Conservation (phyloP, 2,797 vertebrate species). For the Clarias laeviceps region DNA sequence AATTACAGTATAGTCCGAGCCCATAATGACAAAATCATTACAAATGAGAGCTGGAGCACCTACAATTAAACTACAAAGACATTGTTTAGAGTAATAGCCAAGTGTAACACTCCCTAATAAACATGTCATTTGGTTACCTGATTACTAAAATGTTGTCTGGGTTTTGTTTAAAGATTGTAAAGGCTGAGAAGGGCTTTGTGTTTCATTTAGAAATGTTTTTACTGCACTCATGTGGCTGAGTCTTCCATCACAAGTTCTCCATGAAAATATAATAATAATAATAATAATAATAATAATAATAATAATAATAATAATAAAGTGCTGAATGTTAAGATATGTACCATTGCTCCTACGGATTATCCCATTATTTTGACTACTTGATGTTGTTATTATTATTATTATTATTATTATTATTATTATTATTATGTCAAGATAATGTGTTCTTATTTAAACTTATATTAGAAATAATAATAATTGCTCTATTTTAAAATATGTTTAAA, state of each 20-base stretch:
- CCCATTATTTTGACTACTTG: not conserved
- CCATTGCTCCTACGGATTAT: not conserved
- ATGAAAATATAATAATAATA: not conserved
- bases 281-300: not conserved
- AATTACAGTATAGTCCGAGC: not conserved
- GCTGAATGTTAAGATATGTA: not conserved
- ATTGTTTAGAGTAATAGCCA: not conserved
- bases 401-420: not conserved
- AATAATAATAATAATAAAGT: not conserved
- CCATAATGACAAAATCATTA: not conserved
- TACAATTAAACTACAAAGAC: not conserved
- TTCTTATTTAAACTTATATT: not conserved
- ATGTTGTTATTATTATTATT: too few relatives aligned
- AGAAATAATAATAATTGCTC: not conserved
- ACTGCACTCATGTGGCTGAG: not conserved
- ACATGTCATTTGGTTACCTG: not conserved
- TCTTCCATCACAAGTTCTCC: not conserved
- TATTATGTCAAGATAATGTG: not conserved
- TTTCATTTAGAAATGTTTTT: not conserved
- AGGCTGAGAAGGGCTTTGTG: not conserved
- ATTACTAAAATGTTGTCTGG: not conserved
- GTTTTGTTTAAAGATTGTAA: not conserved
- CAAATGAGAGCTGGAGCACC: not conserved
- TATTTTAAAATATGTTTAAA: not conserved
- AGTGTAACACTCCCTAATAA: not conserved